Evolutionary conservation across 2,797 vertebrate species (phyloP).

Genomic region (Nyctalus aviator): DNA sequence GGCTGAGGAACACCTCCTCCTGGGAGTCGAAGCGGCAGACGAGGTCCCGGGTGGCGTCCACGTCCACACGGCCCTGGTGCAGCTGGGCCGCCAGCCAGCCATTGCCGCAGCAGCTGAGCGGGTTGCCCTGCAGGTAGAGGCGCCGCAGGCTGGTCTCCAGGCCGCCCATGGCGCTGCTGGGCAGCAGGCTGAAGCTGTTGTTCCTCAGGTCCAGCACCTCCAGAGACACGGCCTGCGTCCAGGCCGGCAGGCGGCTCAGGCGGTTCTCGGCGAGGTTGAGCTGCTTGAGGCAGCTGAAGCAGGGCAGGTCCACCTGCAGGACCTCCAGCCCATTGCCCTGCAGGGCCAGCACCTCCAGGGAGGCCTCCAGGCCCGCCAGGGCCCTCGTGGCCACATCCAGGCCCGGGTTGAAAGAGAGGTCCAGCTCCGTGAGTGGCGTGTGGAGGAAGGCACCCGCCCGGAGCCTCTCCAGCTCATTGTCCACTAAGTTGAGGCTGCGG

Average conservation of each 20-base stretch:
- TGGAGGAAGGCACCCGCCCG: constrained; percentile 88
- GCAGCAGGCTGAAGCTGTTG: constrained; percentile 93
- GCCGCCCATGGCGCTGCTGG: constrained; percentile 89
- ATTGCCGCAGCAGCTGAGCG: constrained; percentile 95
- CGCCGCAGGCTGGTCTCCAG: constrained; percentile 92
- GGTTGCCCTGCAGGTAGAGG: constrained; percentile 94
- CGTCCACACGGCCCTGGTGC: constrained; percentile 89
- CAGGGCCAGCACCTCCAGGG: constrained; percentile 91
- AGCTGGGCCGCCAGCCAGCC: constrained; percentile 91
- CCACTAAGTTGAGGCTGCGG: constrained; percentile 90
- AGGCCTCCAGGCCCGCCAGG: constrained; percentile 91
- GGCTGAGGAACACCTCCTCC: constrained; percentile 88
- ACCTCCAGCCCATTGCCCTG: constrained; percentile 90
- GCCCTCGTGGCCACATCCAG: constrained; percentile 90
- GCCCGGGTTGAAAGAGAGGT: constrained; percentile 93
- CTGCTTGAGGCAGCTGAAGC: constrained; percentile 89
- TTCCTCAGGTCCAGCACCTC: constrained; percentile 95
- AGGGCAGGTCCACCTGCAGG: constrained; percentile 91
- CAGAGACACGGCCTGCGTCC: constrained; percentile 90
- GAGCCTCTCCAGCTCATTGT: constrained; percentile 89
- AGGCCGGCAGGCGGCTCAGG: constrained; percentile 90
- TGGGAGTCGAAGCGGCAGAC: constrained; percentile 90
- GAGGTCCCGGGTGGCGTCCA: constrained; percentile 90
- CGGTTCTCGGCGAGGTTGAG: constrained; percentile 94
- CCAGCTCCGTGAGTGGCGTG: constrained; percentile 90